Percentiles rank a stretch among this genome's conserved stretches.
phyloP scores from a whole-genome alignment of 35 echinoderm and acorn worm genomes.

The Hemicentrotus pulcherrimus region DNA sequence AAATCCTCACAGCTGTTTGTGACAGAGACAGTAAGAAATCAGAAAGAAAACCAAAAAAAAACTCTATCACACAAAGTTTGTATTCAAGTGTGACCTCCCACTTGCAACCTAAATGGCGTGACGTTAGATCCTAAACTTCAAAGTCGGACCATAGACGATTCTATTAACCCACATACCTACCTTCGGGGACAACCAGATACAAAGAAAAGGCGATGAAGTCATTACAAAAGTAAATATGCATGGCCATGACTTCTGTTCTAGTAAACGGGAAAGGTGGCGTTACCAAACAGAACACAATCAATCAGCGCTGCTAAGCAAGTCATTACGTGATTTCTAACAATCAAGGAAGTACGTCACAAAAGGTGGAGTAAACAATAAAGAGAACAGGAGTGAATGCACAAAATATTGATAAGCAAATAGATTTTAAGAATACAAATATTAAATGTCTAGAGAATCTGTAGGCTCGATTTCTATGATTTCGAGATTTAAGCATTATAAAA shows the following conservation, averaged over 20 bases:
- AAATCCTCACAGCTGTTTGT: background rate
- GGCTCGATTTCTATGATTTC: background rate
- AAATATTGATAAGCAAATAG: background rate
- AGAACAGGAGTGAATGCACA: background rate
- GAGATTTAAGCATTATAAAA: background rate
- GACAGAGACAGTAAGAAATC: background rate
- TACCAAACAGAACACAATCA: background rate
- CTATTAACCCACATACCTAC: background rate
- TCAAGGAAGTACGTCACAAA: background rate
- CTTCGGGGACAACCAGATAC: background rate
- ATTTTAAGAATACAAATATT: background rate
- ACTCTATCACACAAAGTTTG: background rate
- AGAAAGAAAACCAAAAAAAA: background rate
- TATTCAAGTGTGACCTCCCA: background rate
- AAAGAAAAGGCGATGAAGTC: background rate
- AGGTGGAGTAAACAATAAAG: background rate
- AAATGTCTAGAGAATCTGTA: background rate
- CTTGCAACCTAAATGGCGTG: background rate
- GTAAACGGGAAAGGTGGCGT: background rate
- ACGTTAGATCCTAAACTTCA: background rate
- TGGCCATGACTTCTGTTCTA: background rate
- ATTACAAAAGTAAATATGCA: background rate
- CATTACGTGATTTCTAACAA: background rate
- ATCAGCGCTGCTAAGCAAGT: background rate
- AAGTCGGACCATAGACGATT: background rate